These are phyloP conservation scores for Chloropsis cyanopogon DNA, from an alignment of 2,113 vertebrate genomes.

Conservation along the genomic window DNA sequence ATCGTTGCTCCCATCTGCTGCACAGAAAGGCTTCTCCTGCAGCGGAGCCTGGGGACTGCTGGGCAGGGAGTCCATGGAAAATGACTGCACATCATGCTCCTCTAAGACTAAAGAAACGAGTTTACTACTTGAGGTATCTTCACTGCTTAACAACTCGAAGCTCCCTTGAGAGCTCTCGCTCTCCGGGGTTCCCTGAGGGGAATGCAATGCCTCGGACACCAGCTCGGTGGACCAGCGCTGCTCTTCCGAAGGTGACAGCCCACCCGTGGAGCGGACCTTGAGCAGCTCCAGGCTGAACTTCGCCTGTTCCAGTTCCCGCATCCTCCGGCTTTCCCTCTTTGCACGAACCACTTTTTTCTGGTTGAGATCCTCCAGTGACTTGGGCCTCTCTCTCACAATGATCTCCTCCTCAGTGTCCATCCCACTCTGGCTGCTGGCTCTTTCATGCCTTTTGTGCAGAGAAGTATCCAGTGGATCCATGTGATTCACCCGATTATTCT, in stretches of 20 bases:
- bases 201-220: conserved; percentile 74
- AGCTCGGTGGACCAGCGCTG: conserved; percentile 84
- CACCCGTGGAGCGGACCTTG: conserved; percentile 87
- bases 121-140: conserved; percentile 76
- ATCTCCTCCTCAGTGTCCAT: conserved; percentile 68
- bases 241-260: conserved; percentile 86
- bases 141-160: conserved; percentile 85
- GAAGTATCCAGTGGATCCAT: conserved; percentile 36
- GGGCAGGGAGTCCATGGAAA: conserved; percentile 7
- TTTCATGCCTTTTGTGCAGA: conserved; percentile 57
- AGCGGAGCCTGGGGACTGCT: conserved; percentile 40
- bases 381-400: conserved; percentile 80
- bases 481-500: conserved; percentile 44
- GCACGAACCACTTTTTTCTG: conserved; percentile 87
- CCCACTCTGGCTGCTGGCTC: conserved; percentile 69
- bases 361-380: conserved; percentile 83
- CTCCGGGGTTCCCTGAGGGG: conserved; percentile 87
- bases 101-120: conserved; percentile 51
- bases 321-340: conserved; percentile 92
- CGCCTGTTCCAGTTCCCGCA: conserved; percentile 95
- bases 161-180: conserved; percentile 93
- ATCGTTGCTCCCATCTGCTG: conserved; percentile 17
- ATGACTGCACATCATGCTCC: conserved; percentile 29
- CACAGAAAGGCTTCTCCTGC: conserved; percentile 50
- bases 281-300: conserved; percentile 95